These are phyloP conservation scores for Sialia sialis DNA, from an alignment of 2,113 vertebrate genomes.

Conservation along the genomic window DNA sequence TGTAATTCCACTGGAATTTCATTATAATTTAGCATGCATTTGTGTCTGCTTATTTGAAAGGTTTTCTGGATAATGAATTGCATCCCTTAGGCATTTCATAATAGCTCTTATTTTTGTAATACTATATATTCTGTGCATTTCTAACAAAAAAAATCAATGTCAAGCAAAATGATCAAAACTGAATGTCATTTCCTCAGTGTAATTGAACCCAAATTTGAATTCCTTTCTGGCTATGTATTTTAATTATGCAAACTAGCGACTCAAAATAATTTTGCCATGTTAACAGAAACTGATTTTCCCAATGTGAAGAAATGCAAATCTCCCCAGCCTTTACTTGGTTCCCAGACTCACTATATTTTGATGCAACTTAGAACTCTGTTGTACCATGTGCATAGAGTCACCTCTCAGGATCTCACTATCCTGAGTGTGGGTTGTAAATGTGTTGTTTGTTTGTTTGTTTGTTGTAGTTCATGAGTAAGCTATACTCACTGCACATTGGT, in stretches of 20 bases:
- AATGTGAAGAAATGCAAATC: neutral
- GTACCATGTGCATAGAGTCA: fast-evolving
- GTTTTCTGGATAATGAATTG: slow-evolving; percentile 57
- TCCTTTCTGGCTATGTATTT: slow-evolving; percentile 24
- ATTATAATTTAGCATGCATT: slow-evolving; percentile 57
- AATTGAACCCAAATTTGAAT: slow-evolving; percentile 46
- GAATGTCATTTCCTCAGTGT: neutral
- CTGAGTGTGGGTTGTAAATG: neutral
- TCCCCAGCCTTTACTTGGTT: neutral
- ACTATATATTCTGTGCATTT: neutral
- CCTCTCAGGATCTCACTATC: neutral
- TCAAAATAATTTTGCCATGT: neutral
- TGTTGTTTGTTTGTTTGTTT: fast-evolving
- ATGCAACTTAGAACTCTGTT: neutral
- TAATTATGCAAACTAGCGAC: neutral
- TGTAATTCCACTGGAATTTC: slow-evolving; percentile 50
- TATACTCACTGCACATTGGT: fast-evolving
- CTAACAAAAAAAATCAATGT: slow-evolving; percentile 28
- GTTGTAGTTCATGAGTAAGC: neutral
- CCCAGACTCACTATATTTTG: neutral
- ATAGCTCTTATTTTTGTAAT: slow-evolving; percentile 49
- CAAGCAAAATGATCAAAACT: slow-evolving; percentile 38
- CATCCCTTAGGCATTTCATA: slow-evolving; percentile 36
- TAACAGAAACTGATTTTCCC: neutral
- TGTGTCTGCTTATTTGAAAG: slow-evolving; percentile 35